Conservation (phyloP, 2,797 vertebrate genomes). For the Halcyon badia region DNA sequence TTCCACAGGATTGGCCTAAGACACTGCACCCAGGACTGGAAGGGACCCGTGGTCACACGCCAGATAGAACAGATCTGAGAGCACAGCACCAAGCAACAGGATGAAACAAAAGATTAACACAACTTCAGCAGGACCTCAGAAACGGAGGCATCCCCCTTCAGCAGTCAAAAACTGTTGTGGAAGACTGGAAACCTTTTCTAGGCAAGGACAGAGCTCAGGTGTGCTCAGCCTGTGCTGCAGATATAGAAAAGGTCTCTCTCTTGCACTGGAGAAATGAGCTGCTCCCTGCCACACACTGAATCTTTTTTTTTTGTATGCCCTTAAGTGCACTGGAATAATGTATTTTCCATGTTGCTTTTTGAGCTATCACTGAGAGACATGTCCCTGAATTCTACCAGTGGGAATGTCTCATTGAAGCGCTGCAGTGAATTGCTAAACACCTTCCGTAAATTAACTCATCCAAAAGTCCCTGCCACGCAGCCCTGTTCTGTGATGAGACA, state of each 20-base stretch:
- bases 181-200: background rate
- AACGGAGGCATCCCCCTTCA: background rate
- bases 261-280: background rate
- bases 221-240: background rate
- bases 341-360: constrained; percentile 26
- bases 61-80: background rate
- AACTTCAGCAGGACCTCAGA: background rate
- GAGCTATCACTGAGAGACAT: background rate
- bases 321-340: constrained; percentile 27
- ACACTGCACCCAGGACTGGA: background rate
- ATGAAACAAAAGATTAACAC: background rate
- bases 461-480: background rate
- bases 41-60: background rate
- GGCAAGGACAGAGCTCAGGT: background rate
- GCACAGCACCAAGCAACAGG: background rate
- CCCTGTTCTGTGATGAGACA: background rate
- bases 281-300: background rate
- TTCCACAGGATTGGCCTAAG: background rate
- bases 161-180: rapidly evolving
- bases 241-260: background rate
- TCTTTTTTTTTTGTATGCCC: background rate
- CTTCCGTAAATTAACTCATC: background rate
- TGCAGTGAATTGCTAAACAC: background rate
- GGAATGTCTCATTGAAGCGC: rapidly evolving
- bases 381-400: background rate